Conservation (phyloP, 2,888 invertebrate species). For the Drosophila parthenogenetica region DNA sequence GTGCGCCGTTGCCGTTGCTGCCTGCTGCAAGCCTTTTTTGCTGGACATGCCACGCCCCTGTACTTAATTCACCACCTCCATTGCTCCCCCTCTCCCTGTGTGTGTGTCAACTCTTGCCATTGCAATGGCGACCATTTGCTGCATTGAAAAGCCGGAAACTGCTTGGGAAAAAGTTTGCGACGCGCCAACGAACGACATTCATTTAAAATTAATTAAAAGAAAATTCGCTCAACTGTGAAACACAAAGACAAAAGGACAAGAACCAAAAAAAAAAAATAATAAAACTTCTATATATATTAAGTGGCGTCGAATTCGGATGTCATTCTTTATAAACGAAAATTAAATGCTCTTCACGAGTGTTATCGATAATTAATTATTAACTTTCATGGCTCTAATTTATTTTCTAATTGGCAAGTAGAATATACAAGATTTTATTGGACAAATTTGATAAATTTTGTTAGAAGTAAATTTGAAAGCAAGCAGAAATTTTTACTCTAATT, state of each 20-base stretch:
- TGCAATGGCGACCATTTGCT: conserved; percentile 16
- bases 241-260: conserved; percentile 75
- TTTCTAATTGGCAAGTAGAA: too few relatives aligned
- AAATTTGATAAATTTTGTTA: too few relatives aligned
- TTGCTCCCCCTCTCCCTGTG: neutral
- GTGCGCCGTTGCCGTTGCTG: conserved; percentile 31
- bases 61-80: neutral
- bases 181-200: conserved; percentile 78
- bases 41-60: conserved; percentile 43
- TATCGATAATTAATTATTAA: conserved; percentile 21
- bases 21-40: conserved; percentile 33
- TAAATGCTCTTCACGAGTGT: conserved; percentile 14
- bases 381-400: neutral
- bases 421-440: too few relatives aligned
- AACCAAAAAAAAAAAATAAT: conserved; percentile 33
- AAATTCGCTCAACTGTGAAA: conserved; percentile 81
- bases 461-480: too few relatives aligned
- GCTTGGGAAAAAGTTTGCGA: conserved; percentile 71
- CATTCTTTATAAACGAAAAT: conserved; percentile 11
- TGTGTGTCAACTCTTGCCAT: neutral
- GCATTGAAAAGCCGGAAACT: conserved; percentile 55
- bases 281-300: conserved; percentile 32
- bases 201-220: conserved; percentile 82
- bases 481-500: too few relatives aligned
- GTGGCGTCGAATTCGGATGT: conserved; percentile 12